These are phyloP conservation scores for Limnodromus scolopaceus DNA, from an alignment of 2,797 vertebrate genomes.

Conservation along the genomic window DNA sequence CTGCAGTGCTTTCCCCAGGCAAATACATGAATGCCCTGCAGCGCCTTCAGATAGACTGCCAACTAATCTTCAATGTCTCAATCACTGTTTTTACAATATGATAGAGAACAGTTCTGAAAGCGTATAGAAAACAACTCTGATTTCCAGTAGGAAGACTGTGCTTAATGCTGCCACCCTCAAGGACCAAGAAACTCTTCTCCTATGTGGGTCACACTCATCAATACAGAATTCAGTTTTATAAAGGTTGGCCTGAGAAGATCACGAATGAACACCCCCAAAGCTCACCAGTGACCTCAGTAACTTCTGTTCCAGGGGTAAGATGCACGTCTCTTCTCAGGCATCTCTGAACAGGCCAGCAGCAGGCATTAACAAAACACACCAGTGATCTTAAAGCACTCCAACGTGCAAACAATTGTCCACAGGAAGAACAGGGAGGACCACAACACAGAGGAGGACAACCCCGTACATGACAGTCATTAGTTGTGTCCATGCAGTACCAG, in stretches of 20 bases:
- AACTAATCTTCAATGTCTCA: not conserved
- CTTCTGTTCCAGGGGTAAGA: not conserved
- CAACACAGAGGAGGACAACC: not conserved
- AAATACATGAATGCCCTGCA: rapidly evolving
- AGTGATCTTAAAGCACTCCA: not conserved
- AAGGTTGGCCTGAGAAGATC: not conserved
- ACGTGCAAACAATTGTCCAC: not conserved
- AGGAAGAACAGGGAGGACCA: not conserved
- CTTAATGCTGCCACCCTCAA: not conserved
- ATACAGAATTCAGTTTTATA: not conserved
- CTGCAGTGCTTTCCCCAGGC: not conserved
- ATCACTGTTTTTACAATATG: rapidly evolving
- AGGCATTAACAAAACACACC: not conserved
- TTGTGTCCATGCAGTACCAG: not conserved
- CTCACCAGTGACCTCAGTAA: not conserved
- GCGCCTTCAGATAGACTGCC: not conserved
- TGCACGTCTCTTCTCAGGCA: not conserved
- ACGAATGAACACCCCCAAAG: not conserved
- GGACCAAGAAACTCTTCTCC: not conserved
- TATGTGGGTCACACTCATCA: not conserved
- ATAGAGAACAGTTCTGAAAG: not conserved
- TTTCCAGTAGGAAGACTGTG: not conserved
- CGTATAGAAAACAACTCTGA: not conserved
- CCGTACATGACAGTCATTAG: not conserved
- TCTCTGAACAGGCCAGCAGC: not conserved